phyloP scores from a whole-genome alignment of 2,888 invertebrate species.

The Acleris sparsana region DNA sequence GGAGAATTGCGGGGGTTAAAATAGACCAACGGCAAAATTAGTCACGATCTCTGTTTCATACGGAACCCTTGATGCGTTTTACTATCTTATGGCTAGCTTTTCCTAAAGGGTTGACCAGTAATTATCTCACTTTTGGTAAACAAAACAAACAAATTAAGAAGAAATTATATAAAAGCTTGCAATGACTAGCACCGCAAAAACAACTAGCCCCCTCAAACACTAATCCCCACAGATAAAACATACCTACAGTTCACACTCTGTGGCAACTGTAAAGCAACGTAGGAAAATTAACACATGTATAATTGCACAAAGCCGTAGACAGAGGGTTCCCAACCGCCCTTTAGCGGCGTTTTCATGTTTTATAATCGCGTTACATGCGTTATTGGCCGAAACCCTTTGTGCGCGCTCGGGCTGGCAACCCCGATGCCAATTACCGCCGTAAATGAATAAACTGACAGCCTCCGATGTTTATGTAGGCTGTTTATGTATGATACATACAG shows the following conservation, averaged over 20 bases:
- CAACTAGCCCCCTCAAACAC: too few species aligned
- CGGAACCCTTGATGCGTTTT: too few species aligned
- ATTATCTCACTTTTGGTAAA: too few species aligned
- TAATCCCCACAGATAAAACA: too few species aligned
- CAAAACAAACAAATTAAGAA: too few species aligned
- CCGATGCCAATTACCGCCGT: conserved; percentile 24
- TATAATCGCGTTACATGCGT: conserved; percentile 37
- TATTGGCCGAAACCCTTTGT: conserved; percentile 36
- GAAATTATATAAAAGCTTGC: too few species aligned
- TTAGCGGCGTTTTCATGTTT: conserved; percentile 37
- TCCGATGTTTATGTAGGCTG: background rate
- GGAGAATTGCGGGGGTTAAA: too few species aligned
- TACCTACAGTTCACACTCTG: conserved; percentile 1
- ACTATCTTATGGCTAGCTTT: too few species aligned
- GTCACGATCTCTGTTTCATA: too few species aligned
- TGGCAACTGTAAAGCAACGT: conserved; percentile 26
- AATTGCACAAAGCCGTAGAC: conserved; percentile 35
- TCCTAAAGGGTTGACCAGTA: too few species aligned
- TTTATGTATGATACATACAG: background rate
- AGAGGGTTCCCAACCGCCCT: conserved; percentile 34
- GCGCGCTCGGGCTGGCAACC: conserved; percentile 27
- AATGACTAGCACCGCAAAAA: too few species aligned
- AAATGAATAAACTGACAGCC: conserved; percentile 21
- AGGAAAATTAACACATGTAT: conserved; percentile 37
- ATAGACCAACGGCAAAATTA: too few species aligned